Conservation (phyloP, 2,797 vertebrate genomes). For the Heteromormyrus szaboi region DNA sequence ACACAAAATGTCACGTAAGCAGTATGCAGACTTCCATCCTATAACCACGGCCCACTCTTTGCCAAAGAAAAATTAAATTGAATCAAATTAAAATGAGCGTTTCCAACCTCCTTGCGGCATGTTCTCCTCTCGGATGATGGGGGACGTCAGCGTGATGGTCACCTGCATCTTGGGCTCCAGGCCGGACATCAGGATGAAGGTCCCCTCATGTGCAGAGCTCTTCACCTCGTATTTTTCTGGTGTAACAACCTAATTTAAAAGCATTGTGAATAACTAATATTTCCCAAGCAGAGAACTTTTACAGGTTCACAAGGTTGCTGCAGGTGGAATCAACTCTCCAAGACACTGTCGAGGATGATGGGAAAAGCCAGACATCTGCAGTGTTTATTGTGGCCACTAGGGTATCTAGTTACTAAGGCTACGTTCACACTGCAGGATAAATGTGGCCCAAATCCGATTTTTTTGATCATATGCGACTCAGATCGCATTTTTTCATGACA, state of each 20-base stretch:
- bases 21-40: neutral
- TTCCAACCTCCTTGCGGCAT: constrained; percentile 92
- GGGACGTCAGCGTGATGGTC: constrained; percentile 93
- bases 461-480: too few relatives aligned
- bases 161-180: constrained; percentile 97
- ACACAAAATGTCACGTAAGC: neutral
- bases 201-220: constrained; percentile 78
- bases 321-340: neutral
- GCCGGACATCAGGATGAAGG: constrained; percentile 83
- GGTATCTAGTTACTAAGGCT: neutral
- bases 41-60: constrained; percentile 39
- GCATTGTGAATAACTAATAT: neutral
- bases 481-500: too few relatives aligned
- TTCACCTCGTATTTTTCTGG: constrained; percentile 95
- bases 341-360: neutral
- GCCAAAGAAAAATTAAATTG: constrained; percentile 74
- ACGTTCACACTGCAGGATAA: too few relatives aligned
- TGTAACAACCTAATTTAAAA: constrained; percentile 73
- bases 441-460: too few relatives aligned
- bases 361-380: neutral
- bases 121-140: constrained; percentile 90
- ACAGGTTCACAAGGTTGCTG: neutral
- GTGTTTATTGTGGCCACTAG: neutral
- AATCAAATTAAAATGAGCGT: constrained; percentile 53
- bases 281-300: neutral